These are phyloP conservation scores for Datnioides undecimradiatus DNA, from an alignment of 2,113 vertebrate genomes.

Conservation along the genomic window DNA sequence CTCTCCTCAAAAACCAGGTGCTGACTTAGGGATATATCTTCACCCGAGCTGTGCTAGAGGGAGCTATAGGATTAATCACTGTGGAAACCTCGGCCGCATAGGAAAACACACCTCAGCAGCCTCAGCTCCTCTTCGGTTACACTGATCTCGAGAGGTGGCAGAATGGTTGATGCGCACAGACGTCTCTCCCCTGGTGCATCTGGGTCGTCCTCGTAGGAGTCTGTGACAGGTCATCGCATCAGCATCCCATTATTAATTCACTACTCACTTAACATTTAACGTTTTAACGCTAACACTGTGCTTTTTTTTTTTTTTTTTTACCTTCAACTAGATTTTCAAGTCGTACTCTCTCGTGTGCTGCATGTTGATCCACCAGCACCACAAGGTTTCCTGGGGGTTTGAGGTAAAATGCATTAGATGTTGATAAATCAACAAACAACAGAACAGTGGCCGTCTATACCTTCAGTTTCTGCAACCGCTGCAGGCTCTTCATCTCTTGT, in stretches of 20 bases:
- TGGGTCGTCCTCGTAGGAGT: constrained; percentile 90
- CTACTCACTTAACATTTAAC: background rate
- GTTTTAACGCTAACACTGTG: background rate
- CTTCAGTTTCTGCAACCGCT: constrained; percentile 56
- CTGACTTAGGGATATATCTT: background rate
- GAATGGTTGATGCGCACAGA: constrained; percentile 88
- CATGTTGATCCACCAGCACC: constrained; percentile 96
- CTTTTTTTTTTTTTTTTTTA: constrained; percentile 61
- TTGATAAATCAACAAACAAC: background rate
- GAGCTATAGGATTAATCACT: background rate
- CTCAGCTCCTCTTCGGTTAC: constrained; percentile 91
- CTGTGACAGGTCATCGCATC: constrained; percentile 77
- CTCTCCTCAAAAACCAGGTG: background rate
- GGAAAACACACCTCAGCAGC: constrained; percentile 85
- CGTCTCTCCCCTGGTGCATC: constrained; percentile 85
- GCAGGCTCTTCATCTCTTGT: constrained; percentile 79
- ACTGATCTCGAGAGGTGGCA: constrained; percentile 89
- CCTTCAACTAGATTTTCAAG: constrained; percentile 93
- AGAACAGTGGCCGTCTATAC: constrained; percentile 46
- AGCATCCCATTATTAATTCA: background rate
- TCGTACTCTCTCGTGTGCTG: constrained; percentile 95
- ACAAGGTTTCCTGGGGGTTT: constrained; percentile 88
- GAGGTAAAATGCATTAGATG: constrained; percentile 11
- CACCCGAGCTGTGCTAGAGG: background rate
- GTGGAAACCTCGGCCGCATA: background rate